These are phyloP conservation scores for Panzeria rudis DNA, from an alignment of 2,888 invertebrate species.

Conservation along the genomic window DNA sequence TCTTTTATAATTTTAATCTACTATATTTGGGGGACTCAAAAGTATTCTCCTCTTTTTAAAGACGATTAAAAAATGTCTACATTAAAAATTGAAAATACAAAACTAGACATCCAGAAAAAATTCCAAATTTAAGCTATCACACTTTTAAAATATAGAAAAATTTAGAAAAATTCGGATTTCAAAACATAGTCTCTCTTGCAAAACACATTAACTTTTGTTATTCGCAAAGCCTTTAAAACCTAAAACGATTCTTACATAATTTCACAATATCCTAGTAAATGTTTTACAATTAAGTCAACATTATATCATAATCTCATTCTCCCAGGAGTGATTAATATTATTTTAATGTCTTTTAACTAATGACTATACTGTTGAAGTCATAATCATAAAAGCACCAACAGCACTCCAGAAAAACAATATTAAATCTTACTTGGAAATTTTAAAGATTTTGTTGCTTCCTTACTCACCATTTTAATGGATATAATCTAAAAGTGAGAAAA, in stretches of 20 bases:
- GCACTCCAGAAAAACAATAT: background rate
- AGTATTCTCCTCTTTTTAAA: too few species aligned
- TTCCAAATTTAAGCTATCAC: too few species aligned
- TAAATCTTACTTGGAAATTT: slow-evolving; percentile 42
- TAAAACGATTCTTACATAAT: background rate
- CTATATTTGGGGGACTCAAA: too few species aligned
- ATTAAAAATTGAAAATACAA: too few species aligned
- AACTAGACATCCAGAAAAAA: too few species aligned
- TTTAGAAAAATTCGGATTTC: too few species aligned
- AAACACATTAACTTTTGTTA: too few species aligned
- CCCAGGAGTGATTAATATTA: slow-evolving; percentile 68
- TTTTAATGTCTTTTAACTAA: slow-evolving; percentile 66
- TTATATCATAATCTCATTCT: slow-evolving; percentile 50
- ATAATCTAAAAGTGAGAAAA: slow-evolving; percentile 26
- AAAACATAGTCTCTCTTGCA: too few species aligned
- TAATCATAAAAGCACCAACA: slow-evolving; percentile 53
- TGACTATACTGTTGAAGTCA: slow-evolving; percentile 49
- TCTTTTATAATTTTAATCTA: background rate
- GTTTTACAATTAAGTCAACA: background rate
- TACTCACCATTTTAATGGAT: slow-evolving; percentile 5
- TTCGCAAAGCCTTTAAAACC: too few species aligned
- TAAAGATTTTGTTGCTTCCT: slow-evolving; percentile 47
- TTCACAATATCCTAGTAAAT: background rate
- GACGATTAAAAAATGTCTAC: too few species aligned
- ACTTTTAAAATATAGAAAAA: too few species aligned